A percentile compares a stretch with the other conserved stretches of the same genome.
phyloP scores from a whole-genome alignment of 2,113 vertebrate species.

The Tachysurus fulvidraco region DNA sequence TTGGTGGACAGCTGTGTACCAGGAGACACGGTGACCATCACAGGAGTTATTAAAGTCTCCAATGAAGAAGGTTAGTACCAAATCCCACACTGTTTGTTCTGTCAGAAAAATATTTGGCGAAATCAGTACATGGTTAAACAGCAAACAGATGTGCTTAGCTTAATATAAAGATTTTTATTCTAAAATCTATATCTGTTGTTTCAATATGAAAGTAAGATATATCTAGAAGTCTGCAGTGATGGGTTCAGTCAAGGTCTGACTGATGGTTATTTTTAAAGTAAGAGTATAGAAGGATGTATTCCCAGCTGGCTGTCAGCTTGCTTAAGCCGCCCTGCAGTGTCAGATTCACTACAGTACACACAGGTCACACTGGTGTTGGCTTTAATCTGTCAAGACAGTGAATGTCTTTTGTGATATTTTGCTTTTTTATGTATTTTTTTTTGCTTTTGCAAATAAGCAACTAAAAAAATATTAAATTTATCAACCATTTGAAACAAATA shows the following conservation, averaged over 20 bases:
- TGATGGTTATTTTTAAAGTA: slow-evolving; percentile 23
- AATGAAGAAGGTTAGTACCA: slow-evolving; percentile 82
- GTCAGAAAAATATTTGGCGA: background rate
- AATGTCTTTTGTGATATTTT: background rate
- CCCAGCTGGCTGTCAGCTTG: background rate
- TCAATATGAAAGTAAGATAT: background rate
- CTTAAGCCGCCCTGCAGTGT: background rate
- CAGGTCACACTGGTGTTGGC: background rate
- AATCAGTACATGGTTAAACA: background rate
- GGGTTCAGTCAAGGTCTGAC: background rate
- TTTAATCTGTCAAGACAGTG: background rate
- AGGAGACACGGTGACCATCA: slow-evolving; percentile 88
- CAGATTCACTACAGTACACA: background rate
- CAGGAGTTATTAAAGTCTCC: slow-evolving; percentile 88
- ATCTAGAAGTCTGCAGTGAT: background rate
- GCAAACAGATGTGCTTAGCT: background rate
- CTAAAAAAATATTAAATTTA: background rate
- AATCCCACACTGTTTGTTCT: background rate
- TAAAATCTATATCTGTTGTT: background rate
- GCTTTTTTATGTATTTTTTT: background rate
- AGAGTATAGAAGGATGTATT: background rate
- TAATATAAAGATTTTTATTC: background rate
- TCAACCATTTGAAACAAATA: background rate
- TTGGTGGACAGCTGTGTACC: slow-evolving; percentile 96
- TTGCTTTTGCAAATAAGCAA: too few relatives aligned